These are phyloP conservation scores for Calameuta pallipes DNA, from an alignment of 2,888 invertebrate species.

Conservation along the genomic window DNA sequence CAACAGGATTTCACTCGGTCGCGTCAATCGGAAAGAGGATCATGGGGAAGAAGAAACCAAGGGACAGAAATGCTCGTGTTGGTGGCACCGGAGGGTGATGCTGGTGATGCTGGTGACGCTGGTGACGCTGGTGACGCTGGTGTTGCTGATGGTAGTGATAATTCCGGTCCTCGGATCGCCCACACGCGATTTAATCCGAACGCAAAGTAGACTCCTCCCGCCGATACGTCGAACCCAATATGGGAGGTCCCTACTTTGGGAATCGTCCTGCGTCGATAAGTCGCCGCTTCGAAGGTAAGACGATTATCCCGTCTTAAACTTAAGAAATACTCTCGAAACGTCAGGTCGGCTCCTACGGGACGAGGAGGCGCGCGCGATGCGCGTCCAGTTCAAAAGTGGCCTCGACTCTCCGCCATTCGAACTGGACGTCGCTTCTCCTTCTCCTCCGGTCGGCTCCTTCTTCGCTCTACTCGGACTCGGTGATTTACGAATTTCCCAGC, in stretches of 20 bases:
- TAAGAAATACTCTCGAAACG: slow-evolving; percentile 23
- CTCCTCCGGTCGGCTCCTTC: slow-evolving; percentile 16
- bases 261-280: slow-evolving; percentile 23
- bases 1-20: no score
- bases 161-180: slow-evolving; percentile 21
- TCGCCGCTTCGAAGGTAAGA: slow-evolving; percentile 25
- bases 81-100: no score
- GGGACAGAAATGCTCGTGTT: no score
- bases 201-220: slow-evolving; percentile 8
- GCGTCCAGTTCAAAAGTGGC: background rate
- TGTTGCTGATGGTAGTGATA: background rate
- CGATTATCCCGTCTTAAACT: slow-evolving; percentile 42
- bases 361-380: background rate
- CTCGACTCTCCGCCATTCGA: no score
- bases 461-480: slow-evolving; percentile 20
- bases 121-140: no score
- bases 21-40: no score
- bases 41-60: no score
- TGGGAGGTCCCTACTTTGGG: slow-evolving; percentile 28
- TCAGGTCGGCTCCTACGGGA: background rate
- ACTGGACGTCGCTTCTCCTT: background rate
- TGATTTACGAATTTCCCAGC: no score
- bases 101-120: no score
- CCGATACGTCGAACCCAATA: slow-evolving; percentile 32
- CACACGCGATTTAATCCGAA: slow-evolving; percentile 35